Conservation (phyloP, 2,113 vertebrate species). For the Callipepla squamata region DNA sequence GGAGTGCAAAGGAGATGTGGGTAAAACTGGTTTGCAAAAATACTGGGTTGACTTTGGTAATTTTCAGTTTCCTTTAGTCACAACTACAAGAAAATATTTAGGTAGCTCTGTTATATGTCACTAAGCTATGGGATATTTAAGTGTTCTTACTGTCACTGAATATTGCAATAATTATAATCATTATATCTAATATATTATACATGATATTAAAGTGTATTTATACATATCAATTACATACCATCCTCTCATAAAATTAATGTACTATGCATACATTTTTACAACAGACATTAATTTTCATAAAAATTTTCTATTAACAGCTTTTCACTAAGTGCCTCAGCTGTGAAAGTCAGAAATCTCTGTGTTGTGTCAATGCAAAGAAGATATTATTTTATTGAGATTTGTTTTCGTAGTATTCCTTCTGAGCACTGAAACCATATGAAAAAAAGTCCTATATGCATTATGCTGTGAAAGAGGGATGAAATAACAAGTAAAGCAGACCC, state of each 20-base stretch:
- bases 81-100: not conserved
- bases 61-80: not conserved
- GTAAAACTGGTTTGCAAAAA: not conserved
- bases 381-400: not conserved
- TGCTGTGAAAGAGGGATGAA: not conserved
- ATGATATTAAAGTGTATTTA: not conserved
- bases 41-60: not conserved
- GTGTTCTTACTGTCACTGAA: not conserved
- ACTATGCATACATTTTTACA: not conserved
- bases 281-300: not conserved
- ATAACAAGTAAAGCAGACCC: not conserved
- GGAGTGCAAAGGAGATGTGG: not conserved
- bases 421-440: not conserved
- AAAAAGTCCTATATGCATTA: not conserved
- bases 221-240: not conserved
- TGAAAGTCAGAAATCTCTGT: not conserved
- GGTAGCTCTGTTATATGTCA: not conserved
- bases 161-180: not conserved
- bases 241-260: not conserved
- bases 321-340: not conserved
- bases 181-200: not conserved
- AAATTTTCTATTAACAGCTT: not conserved
- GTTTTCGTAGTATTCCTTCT: not conserved
- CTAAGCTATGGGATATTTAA: not conserved
- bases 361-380: not conserved